A percentile compares a stretch with the other conserved stretches of the same genome.
Evolutionary conservation across 2,113 vertebrate genomes (phyloP).

Genomic region (Callithrix jacchus): DNA sequence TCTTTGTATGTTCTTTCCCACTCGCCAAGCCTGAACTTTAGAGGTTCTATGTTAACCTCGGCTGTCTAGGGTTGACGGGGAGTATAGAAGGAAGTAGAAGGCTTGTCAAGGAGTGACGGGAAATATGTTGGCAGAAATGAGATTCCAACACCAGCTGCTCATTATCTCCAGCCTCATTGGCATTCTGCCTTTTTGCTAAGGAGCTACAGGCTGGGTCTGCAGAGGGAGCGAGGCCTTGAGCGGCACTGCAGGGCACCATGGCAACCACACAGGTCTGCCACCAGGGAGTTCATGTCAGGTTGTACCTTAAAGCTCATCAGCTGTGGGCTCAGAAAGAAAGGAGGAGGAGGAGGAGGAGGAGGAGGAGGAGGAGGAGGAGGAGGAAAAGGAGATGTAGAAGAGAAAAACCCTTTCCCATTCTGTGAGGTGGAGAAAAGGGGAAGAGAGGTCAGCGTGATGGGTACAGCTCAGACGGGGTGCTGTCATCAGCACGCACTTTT

Average conservation of each 20-base stretch:
- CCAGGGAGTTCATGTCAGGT: not conserved
- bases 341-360: too few relatives aligned
- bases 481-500: not conserved
- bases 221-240: not conserved
- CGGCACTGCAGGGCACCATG: not conserved
- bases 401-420: not conserved
- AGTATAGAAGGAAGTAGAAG: not conserved
- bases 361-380: too few relatives aligned
- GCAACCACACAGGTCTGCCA: constrained; percentile 41
- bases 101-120: not conserved
- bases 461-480: rapidly evolving
- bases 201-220: not conserved
- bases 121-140: not conserved
- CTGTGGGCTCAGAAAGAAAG: constrained; percentile 51
- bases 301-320: constrained; percentile 36
- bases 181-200: not conserved
- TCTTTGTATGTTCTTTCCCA: not conserved
- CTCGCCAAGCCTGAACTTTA: not conserved
- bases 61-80: not conserved
- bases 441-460: not conserved
- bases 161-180: not conserved
- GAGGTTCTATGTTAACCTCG: constrained; percentile 45
- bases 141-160: not conserved
- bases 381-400: too few relatives aligned
- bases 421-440: not conserved